These are phyloP conservation scores for Chelon labrosus DNA, from an alignment of 2,797 vertebrate genomes.

Conservation along the genomic window DNA sequence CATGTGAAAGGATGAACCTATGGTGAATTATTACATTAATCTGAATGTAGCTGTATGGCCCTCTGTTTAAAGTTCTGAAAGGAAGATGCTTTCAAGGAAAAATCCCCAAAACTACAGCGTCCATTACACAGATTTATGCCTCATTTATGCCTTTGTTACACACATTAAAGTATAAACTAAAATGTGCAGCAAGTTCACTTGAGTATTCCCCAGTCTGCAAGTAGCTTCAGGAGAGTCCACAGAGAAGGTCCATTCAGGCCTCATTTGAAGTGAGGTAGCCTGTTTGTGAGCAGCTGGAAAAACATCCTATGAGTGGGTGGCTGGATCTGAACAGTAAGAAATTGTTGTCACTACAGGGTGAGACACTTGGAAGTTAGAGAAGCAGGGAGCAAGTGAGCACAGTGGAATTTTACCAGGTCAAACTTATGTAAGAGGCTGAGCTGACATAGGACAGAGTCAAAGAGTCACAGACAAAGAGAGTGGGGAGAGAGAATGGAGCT, in stretches of 20 bases:
- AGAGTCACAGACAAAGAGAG: slow-evolving; percentile 26
- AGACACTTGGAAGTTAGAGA: slow-evolving; percentile 60
- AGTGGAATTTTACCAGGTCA: slow-evolving; percentile 80
- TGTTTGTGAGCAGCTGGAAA: slow-evolving; percentile 79
- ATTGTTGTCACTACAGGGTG: slow-evolving; percentile 67
- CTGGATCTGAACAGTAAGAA: slow-evolving; percentile 73
- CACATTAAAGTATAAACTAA: not conserved
- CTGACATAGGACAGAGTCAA: slow-evolving; percentile 48
- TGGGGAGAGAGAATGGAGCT: slow-evolving; percentile 17
- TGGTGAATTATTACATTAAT: too few species aligned
- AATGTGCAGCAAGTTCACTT: not conserved
- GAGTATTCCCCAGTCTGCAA: not conserved
- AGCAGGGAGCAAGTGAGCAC: slow-evolving; percentile 38
- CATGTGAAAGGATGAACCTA: slow-evolving; percentile 1
- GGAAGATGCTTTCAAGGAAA: too few species aligned
- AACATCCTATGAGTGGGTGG: slow-evolving; percentile 79
- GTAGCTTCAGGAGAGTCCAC: slow-evolving; percentile 46
- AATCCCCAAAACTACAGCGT: not conserved
- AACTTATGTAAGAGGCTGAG: slow-evolving; percentile 74
- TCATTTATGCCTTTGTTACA: too few species aligned
- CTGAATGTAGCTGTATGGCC: not conserved
- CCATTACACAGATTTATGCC: too few species aligned
- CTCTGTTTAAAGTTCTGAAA: not conserved
- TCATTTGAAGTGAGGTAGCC: slow-evolving; percentile 69
- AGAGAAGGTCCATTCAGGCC: slow-evolving; percentile 38